Percentiles rank a stretch among this genome's conserved stretches.
These are phyloP conservation scores for Coenonympha glycerion DNA, from an alignment of 2,888 invertebrate species.

Conservation along the genomic window DNA sequence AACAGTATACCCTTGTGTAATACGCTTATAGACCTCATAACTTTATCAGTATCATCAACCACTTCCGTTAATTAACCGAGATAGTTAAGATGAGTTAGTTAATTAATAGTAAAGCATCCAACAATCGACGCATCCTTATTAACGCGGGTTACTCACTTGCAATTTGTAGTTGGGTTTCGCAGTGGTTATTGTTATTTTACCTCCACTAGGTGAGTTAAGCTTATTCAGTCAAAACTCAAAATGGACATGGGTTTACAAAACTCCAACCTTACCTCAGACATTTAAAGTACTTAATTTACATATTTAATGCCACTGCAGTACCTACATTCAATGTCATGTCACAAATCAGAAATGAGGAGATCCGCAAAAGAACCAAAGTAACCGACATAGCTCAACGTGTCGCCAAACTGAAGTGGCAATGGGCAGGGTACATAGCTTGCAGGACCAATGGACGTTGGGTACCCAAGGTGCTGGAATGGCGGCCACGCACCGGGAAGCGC, in stretches of 20 bases:
- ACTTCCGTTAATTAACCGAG: constrained; percentile 7
- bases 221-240: neutral
- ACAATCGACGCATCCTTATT: constrained; percentile 29
- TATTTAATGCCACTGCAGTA: too few relatives aligned
- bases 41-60: neutral
- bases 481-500: too few relatives aligned
- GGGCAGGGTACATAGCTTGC: too few relatives aligned
- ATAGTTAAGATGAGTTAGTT: constrained; percentile 3
- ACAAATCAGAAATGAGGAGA: too few relatives aligned
- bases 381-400: too few relatives aligned
- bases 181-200: constrained; percentile 6
- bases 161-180: constrained; percentile 21
- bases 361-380: too few relatives aligned
- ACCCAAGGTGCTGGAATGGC: too few relatives aligned
- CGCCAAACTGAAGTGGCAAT: too few relatives aligned
- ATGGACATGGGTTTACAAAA: neutral
- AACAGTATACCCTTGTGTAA: neutral
- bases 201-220: constrained; percentile 2
- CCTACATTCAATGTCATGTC: too few relatives aligned
- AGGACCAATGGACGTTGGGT: too few relatives aligned
- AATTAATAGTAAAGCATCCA: constrained; percentile 10
- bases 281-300: too few relatives aligned
- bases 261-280: too few relatives aligned
- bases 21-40: neutral
- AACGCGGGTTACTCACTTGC: constrained; percentile 18